Percentiles rank a stretch among this genome's conserved stretches.
Evolutionary conservation across 2,113 vertebrate species (phyloP).

Genomic region (Oceanodroma tethys): DNA sequence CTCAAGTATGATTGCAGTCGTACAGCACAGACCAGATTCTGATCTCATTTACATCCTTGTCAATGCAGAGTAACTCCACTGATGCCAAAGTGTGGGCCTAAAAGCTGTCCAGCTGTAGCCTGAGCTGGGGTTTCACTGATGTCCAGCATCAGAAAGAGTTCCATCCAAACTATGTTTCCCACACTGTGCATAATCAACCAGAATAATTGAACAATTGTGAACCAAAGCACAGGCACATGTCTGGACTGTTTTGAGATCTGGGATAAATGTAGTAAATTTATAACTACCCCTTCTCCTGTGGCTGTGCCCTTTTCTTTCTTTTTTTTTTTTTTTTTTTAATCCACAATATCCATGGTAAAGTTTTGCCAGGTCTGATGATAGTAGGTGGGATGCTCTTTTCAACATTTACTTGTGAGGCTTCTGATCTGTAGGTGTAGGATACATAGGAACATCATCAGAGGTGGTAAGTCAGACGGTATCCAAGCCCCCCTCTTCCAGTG

Average conservation of each 20-base stretch:
- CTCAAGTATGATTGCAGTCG: neutral
- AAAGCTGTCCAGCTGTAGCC: neutral
- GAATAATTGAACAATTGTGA: neutral
- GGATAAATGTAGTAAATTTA: neutral
- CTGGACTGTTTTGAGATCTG: neutral
- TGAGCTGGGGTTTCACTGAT: neutral
- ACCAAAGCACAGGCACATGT: neutral
- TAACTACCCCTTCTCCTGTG: neutral
- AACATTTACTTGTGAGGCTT: constrained; percentile 1
- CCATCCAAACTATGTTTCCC: neutral
- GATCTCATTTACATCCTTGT: neutral
- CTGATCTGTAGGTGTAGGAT: neutral
- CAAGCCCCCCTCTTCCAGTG: neutral
- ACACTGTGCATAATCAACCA: neutral
- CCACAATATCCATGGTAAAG: neutral
- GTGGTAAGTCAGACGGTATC: neutral
- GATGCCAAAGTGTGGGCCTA: neutral
- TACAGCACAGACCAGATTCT: neutral
- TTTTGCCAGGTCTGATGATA: neutral
- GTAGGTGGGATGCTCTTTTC: neutral
- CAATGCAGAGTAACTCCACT: neutral
- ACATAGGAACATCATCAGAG: neutral
- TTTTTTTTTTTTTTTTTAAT: neutral
- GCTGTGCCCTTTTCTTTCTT: neutral
- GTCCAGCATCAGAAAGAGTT: neutral